Evolutionary conservation across 1,140 invertebrate genomes (phyloP).

Genomic region (Pentalonia nigronervosa): DNA sequence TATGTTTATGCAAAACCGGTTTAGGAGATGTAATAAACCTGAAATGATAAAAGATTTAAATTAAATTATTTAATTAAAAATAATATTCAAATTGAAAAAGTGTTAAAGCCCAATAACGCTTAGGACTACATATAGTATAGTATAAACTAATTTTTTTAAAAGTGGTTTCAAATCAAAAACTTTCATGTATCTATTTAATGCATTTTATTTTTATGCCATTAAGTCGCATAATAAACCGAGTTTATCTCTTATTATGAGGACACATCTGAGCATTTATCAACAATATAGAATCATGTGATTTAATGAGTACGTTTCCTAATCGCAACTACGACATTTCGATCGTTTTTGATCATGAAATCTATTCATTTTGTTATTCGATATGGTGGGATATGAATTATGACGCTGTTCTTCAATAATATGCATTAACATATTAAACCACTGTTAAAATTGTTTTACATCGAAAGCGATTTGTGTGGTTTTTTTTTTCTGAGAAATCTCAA

Average conservation of each 20-base stretch:
- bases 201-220: neutral
- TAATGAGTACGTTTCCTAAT: neutral
- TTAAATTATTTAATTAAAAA: neutral
- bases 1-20: neutral
- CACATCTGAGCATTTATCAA: neutral
- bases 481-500: neutral
- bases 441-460: neutral
- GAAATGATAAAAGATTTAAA: neutral
- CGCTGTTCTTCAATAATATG: neutral
- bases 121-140: neutral
- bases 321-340: neutral
- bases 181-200: neutral
- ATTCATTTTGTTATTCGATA: neutral
- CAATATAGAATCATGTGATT: neutral
- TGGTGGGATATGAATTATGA: neutral
- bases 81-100: neutral
- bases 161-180: neutral
- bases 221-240: neutral
- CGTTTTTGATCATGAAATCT: neutral
- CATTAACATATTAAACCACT: neutral
- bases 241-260: neutral
- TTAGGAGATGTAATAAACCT: neutral
- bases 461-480: neutral
- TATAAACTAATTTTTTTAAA: neutral
- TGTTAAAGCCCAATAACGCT: neutral